Evolutionary conservation across 2,888 invertebrate genomes (phyloP), one percentile per base, ranked within the genome.

Genomic region (Spialia ferax): DNA sequence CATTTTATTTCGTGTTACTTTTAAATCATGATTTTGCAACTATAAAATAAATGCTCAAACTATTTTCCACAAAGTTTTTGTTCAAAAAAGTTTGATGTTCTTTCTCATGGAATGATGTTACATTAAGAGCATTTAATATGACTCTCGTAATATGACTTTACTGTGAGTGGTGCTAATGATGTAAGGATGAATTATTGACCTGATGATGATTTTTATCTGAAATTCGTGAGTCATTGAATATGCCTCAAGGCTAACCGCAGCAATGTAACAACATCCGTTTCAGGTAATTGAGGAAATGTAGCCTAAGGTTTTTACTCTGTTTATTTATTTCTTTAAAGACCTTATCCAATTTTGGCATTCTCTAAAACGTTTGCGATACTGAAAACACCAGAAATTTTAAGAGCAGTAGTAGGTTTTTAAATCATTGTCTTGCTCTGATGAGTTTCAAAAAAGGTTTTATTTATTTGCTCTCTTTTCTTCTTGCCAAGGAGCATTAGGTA

Each of bases 261-360:
- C 38, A 15, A 60, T 54, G 59, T 54, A 66, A 60, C 59, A 52
- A 55, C 52, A 38, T 69, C 52, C 66, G 64, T 62, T 70, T 67
- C 42, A 35, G 42, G 54, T 64, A 55, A 70, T 64, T 64, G 57
- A 54, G 55, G 59, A 62, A 70, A 63, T 45, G 22, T 70, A 60
- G 15, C 60, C 22, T 67, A n/a, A 45, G 15, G 22, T 38, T 6
- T 52, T 13, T 13, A 23, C 50, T 23, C 20, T 52, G 23, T 6
- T 13, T 13, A 23, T n/a, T 50, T 22, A 50, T 22, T 11, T 2
- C 48, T 50, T 22, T 50, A 50, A 5, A 18, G 0, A 1, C 18
- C n/a, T 45, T 18, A 45, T 45, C 18, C 18, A 8, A 45, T 18
- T 1, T 42, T 6, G 15, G 6, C 11, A 45, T 45, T 45, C 18